phyloP scores from a whole-genome alignment of 2,888 invertebrate genomes.

The Lepidochrysops patricia region DNA sequence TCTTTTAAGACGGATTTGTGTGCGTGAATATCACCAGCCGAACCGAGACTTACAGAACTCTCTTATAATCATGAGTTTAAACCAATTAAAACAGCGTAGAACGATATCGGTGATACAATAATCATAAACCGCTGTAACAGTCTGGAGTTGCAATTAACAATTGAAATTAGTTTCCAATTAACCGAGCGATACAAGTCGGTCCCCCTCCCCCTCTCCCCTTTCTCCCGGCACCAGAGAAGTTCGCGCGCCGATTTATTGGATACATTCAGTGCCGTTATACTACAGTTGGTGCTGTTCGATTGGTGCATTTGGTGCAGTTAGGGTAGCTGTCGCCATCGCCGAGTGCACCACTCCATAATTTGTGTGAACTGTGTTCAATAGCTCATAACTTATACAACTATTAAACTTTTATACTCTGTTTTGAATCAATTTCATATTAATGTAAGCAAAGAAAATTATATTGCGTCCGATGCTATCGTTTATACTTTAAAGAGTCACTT shows the following conservation, averaged over 20 bases:
- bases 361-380: background rate
- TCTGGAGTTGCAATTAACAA: background rate
- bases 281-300: too few species aligned
- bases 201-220: background rate
- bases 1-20: too few species aligned
- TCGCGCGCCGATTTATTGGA: background rate
- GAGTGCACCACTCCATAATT: background rate
- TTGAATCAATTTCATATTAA: background rate
- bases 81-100: too few species aligned
- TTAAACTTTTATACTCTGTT: background rate
- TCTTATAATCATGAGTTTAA: background rate
- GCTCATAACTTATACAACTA: background rate
- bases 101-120: background rate
- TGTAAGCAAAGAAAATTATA: too few species aligned
- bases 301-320: too few species aligned
- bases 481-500: too few species aligned
- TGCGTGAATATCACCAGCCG: background rate
- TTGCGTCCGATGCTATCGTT: too few species aligned
- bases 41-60: background rate
- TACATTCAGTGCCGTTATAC: background rate
- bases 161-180: conserved; percentile 3
- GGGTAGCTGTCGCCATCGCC: background rate
- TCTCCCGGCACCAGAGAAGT: background rate
- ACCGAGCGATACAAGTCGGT: background rate
- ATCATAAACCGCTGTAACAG: background rate